Evolutionary conservation across 2,888 invertebrate genomes (phyloP).

Genomic region (Xylocampa areola): DNA sequence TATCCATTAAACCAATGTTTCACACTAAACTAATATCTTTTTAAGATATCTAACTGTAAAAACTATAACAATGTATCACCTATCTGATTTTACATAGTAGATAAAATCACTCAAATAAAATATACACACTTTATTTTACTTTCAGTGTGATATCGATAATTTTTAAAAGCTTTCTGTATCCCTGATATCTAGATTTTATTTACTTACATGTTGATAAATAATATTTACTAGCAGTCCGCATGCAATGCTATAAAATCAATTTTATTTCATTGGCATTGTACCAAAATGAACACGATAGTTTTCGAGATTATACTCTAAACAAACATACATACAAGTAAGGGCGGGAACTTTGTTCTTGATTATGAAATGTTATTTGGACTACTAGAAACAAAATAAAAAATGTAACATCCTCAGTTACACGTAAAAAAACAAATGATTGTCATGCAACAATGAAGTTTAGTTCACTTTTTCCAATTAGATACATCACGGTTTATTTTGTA

Average conservation of each 20-base stretch:
- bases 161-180: constrained; percentile 31
- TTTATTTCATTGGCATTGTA: neutral
- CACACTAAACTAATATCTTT: constrained; percentile 30
- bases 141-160: constrained; percentile 38
- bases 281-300: constrained; percentile 7
- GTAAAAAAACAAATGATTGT: constrained; percentile 31
- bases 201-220: constrained; percentile 30
- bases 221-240: constrained; percentile 42
- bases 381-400: constrained; percentile 19
- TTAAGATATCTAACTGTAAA: constrained; percentile 30
- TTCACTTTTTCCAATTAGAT: constrained; percentile 47
- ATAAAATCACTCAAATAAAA: constrained; percentile 42
- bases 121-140: constrained; percentile 43
- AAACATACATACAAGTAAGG: constrained; percentile 2
- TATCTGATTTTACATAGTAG: constrained; percentile 41
- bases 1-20: constrained; percentile 20
- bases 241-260: constrained; percentile 19
- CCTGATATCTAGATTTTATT: constrained; percentile 31
- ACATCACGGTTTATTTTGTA: constrained; percentile 3
- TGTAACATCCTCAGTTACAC: constrained; percentile 25
- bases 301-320: constrained; percentile 11
- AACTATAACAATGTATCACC: constrained; percentile 39
- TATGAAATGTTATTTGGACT: constrained; percentile 16
- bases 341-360: neutral
- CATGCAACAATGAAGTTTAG: constrained; percentile 54